A percentile compares a stretch with the other conserved stretches of the same genome.
Evolutionary conservation across 2,797 vertebrate genomes (phyloP).

Genomic region (Pseudochaenichthys georgianus): DNA sequence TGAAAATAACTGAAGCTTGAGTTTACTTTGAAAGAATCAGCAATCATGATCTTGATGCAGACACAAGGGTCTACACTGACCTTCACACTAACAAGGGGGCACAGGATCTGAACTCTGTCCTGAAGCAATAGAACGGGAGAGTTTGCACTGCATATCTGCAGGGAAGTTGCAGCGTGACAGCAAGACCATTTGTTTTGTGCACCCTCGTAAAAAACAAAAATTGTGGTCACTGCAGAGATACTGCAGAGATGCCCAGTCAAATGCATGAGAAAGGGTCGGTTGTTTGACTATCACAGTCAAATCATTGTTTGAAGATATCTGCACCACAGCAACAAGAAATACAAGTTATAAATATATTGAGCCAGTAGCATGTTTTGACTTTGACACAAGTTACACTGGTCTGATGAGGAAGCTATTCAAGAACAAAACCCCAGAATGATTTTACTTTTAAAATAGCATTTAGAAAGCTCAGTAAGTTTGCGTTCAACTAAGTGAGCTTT

Average conservation of each 20-base stretch:
- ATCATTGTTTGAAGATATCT: conserved; percentile 47
- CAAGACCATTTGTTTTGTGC: conserved; percentile 61
- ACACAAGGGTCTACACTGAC: neutral
- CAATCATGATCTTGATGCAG: conserved; percentile 12
- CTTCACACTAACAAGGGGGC: conserved; percentile 18
- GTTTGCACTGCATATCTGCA: conserved; percentile 19
- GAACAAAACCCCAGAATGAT: neutral
- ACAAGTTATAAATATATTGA: conserved; percentile 19
- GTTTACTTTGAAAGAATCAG: conserved; percentile 37
- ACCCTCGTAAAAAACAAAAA: conserved; percentile 36
- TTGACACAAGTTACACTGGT: neutral
- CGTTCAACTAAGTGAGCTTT: neutral
- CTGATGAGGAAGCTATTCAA: neutral
- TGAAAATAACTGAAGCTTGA: conserved; percentile 18
- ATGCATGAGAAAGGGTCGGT: conserved; percentile 43
- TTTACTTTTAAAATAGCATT: neutral
- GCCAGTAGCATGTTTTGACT: conserved; percentile 13
- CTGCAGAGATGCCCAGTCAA: conserved; percentile 42
- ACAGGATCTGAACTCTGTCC: conserved; percentile 2
- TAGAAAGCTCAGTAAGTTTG: neutral
- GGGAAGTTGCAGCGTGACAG: conserved; percentile 48
- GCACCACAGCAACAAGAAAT: conserved; percentile 43
- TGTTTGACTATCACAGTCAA: conserved; percentile 58
- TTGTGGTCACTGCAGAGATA: conserved; percentile 30
- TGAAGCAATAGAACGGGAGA: neutral